Conservation (phyloP, 2,113 vertebrate genomes). For the Zeus faber region DNA sequence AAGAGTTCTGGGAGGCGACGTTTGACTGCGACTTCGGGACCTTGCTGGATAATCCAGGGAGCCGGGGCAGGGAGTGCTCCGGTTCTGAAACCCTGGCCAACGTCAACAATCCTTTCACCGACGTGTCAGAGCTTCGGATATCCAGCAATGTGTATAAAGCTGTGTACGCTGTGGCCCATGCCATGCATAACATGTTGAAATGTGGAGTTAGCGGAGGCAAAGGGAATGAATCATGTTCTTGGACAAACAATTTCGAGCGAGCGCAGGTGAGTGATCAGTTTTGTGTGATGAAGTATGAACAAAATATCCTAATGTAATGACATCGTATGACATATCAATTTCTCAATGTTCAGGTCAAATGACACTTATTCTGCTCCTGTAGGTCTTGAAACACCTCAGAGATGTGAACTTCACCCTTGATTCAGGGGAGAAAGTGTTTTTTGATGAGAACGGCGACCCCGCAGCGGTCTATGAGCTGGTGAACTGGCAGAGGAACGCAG, state of each 20-base stretch:
- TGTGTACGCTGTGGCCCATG: slow-evolving; percentile 70
- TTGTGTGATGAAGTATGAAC: too few species aligned
- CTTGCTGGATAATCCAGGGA: not conserved
- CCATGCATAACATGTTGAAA: slow-evolving; percentile 56
- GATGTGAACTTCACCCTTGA: slow-evolving; percentile 65
- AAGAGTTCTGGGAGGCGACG: slow-evolving; percentile 73
- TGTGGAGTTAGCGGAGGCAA: slow-evolving; percentile 36
- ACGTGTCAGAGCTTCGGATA: slow-evolving; percentile 72
- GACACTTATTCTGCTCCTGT: too few species aligned
- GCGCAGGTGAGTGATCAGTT: slow-evolving; percentile 44
- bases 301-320: too few species aligned
- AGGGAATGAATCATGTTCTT: slow-evolving; percentile 35
- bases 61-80: slow-evolving; percentile 47
- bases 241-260: slow-evolving; percentile 30
- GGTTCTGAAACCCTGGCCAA: slow-evolving; percentile 66
- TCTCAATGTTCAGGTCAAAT: too few species aligned
- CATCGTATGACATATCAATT: too few species aligned
- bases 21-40: slow-evolving; percentile 63
- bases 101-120: slow-evolving; percentile 62
- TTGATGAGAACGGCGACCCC: slow-evolving; percentile 72
- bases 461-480: slow-evolving; percentile 72
- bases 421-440: slow-evolving; percentile 66
- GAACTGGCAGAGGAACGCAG: slow-evolving; percentile 73
- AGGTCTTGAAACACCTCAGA: slow-evolving; percentile 64
- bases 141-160: slow-evolving; percentile 77